A percentile compares a stretch with the other conserved stretches of the same genome.
Evolutionary conservation across 1,140 invertebrate genomes (phyloP).

Genomic region (Drosophila bipectinata): DNA sequence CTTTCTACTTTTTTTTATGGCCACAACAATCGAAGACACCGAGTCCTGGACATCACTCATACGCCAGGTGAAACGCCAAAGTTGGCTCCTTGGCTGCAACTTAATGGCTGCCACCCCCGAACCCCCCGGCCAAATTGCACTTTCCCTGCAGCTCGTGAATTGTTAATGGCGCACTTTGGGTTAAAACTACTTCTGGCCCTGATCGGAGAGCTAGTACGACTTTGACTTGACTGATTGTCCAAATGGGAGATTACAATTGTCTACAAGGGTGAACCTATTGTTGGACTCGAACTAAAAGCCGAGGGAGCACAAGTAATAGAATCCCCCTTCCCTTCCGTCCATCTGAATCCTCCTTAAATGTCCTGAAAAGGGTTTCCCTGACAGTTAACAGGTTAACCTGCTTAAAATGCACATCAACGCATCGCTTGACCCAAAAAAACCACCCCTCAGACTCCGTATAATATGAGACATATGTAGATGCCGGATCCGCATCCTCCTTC

Average conservation of each 20-base stretch:
- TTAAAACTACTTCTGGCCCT: conserved; percentile 53
- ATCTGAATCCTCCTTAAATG: too few relatives aligned
- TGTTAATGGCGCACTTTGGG: conserved; percentile 53
- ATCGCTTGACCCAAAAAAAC: conserved; percentile 60
- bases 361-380: conserved; percentile 21
- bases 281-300: conserved; percentile 13
- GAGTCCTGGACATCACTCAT: conserved; percentile 34
- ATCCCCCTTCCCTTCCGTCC: too few relatives aligned
- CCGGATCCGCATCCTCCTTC: conserved; percentile 15
- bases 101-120: conserved; percentile 17
- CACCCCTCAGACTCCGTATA: conserved; percentile 1
- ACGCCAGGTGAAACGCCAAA: conserved; percentile 19
- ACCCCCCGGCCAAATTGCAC: conserved; percentile 37
- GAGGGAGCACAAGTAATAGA: conserved; percentile 11
- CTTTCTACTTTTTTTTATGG: conserved; percentile 51
- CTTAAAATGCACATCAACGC: conserved; percentile 79
- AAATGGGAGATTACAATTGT: conserved; percentile 68
- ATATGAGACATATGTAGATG: conserved; percentile 63
- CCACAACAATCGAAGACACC: conserved; percentile 51
- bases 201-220: conserved; percentile 42
- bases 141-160: conserved; percentile 55
- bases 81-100: background rate
- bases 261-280: background rate
- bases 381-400: conserved; percentile 76
- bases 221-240: conserved; percentile 48